Evolutionary conservation across 2,797 vertebrate species (phyloP).

Genomic region (Chaenodraco wilsoni): DNA sequence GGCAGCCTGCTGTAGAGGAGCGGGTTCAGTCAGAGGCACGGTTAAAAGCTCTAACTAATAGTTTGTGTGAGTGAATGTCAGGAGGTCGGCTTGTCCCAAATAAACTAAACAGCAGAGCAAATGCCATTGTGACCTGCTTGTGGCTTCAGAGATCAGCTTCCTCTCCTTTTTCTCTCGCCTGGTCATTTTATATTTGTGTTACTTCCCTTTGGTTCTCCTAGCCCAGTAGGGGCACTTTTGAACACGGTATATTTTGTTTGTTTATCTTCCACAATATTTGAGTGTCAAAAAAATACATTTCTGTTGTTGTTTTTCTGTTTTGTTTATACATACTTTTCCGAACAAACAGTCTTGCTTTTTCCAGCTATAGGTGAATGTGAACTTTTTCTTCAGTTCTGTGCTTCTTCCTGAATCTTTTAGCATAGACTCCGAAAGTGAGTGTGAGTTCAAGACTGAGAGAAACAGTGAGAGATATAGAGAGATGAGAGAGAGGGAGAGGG

Average conservation of each 20-base stretch:
- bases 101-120: constrained; percentile 41
- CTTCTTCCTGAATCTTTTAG: constrained; percentile 49
- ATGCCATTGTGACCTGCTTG: constrained; percentile 24
- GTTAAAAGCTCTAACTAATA: constrained; percentile 60
- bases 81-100: constrained; percentile 62
- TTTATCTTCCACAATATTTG: background rate
- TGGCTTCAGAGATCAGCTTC: no score
- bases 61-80: constrained; percentile 65
- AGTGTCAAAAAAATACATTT: background rate
- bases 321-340: constrained; percentile 6
- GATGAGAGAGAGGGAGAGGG: constrained; percentile 32
- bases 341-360: constrained; percentile 14
- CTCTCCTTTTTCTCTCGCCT: no score
- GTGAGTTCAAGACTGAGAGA: constrained; percentile 22
- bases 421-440: constrained; percentile 54
- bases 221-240: no score
- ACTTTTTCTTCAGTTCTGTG: constrained; percentile 45
- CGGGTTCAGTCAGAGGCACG: constrained; percentile 39
- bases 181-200: no score
- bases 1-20: constrained; percentile 37
- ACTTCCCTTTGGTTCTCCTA: no score
- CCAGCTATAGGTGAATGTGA: constrained; percentile 37
- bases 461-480: constrained; percentile 26
- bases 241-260: background rate
- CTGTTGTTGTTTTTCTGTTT: background rate